Base-by-base conservation (phyloP, 2,888 invertebrate genomes). In the Coelinius sp. region DNA sequence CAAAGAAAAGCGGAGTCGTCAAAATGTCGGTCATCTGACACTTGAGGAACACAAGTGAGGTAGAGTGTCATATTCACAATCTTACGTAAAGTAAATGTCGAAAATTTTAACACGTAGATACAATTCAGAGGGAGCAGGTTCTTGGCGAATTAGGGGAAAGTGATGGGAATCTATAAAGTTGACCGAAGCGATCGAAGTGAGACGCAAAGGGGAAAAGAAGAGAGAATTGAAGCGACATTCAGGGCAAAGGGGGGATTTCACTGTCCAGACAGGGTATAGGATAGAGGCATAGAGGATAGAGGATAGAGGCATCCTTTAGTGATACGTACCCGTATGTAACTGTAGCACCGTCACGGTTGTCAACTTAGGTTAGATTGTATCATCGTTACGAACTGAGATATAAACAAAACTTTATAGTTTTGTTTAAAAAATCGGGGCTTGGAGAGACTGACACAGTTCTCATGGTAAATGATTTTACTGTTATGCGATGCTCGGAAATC, bases 351-450 rank as follows among this genome's bases (percentile, higher is more conserved):
- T 41, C 53, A 52, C 31, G 27, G 70, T 49, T 35, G 35, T 70
- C 62, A 69, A 69, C 62, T 69, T 69, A 35, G 46, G 64, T 41
- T 52, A 70, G 64, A 17, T 56, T 56, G 27, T 56, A 56, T 56
- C 8, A 56, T 12, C 41, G 63, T 49, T 52, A 64, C 53, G n/a
- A 38, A 64, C 41, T 38, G 46, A 52, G 63, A 70, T 63, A 64
- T 44, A 35, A n/a, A n/a, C n/a, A n/a, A n/a, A n/a, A n/a, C n/a
- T n/a, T n/a, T n/a, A n/a, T n/a, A n/a, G 35, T 10, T 1, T 35
- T 35, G 7, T 35, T 35, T 35, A 8, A 20, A 1, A 2, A 20
- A 20, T 0, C 2, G 49, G 22, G 52, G 12, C 1, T 6, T 22
- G 17, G 46, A 49, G 22, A 49, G 24, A 12, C 14, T 63, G 69